Evolutionary conservation across 2,888 invertebrate genomes (phyloP), one percentile per base, ranked within the genome.

Genomic region (Andrena haemorrhoa): DNA sequence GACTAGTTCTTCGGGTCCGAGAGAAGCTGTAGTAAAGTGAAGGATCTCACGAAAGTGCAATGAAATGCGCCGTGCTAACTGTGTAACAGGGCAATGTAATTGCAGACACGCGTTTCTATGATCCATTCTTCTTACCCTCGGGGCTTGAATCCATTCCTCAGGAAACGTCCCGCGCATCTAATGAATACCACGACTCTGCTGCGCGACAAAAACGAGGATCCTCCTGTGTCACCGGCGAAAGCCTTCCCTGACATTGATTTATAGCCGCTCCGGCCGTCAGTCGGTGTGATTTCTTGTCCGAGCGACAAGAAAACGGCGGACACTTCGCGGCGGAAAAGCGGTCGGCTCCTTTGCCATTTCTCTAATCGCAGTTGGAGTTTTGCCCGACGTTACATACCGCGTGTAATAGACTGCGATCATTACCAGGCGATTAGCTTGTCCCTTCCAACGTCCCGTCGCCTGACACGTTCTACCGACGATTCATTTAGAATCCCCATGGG

Each of bases 161-260:
- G 47, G 47, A 47, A 47, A 29, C 68, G 16, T 74, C 56, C 31
- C 31, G 31, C 31, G 53, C 53, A 56, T 47, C 64, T 70, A 63
- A 63, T 56, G 68, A 76, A 76, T 60, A 75, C 41, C 23, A 51
- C 12, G 69, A 61, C 10, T 8, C 49, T 35, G 47, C 33, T 61
- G 33, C 64, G 56, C 35, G 65, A 60, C 74, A 73, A 78, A 72
- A 41, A 33, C 64, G 68, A 74, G 66, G 53, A 72, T 53, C 68
- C 33, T 8, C 4, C 7, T n/a, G n/a, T 60, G 60, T 79, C 69
- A 61, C 53, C 51, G 29, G 23, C 33, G 75, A 75, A 75, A 51
- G 12, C 29, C 8, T 10, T 33, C 2, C 8, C 29, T 20, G 74
- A 75, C 82, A 68, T 69, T 85, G 74, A 85, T 85, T 85, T 82